A percentile compares a stretch with the other conserved stretches of the same genome.
Conservation (phyloP, 2,797 vertebrate species). For the Paratrypauchen microcephalus region DNA sequence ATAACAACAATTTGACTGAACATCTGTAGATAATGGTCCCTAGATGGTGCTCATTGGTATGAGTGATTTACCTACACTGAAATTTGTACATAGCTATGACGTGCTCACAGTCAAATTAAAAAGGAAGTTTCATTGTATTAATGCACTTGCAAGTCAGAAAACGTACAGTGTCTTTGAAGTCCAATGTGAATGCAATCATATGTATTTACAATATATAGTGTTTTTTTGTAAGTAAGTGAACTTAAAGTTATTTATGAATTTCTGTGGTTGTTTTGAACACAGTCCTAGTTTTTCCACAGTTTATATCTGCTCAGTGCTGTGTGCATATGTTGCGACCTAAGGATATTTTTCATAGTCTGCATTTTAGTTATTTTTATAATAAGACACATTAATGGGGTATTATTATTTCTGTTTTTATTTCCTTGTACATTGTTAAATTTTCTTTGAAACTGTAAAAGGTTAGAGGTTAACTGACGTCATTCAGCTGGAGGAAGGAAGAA, state of each 20-base stretch:
- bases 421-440: too few relatives aligned
- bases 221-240: background rate
- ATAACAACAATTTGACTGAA: background rate
- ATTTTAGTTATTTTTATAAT: too few relatives aligned
- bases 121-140: background rate
- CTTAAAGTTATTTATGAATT: background rate
- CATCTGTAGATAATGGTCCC: background rate
- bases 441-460: too few relatives aligned
- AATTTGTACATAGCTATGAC: background rate
- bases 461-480: too few relatives aligned
- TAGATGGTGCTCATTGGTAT: background rate
- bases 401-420: too few relatives aligned
- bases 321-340: too few relatives aligned
- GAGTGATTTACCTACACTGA: background rate
- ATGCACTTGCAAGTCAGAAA: background rate
- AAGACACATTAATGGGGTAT: too few relatives aligned
- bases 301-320: slow-evolving; percentile 35
- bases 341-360: too few relatives aligned
- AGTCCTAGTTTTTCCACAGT: slow-evolving; percentile 45
- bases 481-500: too few relatives aligned
- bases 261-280: slow-evolving; percentile 5
- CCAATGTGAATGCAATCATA: background rate
- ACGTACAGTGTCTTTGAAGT: background rate
- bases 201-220: background rate
- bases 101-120: background rate